Evolutionary conservation across 2,888 invertebrate genomes (phyloP).

Genomic region (Acronicta leporina): DNA sequence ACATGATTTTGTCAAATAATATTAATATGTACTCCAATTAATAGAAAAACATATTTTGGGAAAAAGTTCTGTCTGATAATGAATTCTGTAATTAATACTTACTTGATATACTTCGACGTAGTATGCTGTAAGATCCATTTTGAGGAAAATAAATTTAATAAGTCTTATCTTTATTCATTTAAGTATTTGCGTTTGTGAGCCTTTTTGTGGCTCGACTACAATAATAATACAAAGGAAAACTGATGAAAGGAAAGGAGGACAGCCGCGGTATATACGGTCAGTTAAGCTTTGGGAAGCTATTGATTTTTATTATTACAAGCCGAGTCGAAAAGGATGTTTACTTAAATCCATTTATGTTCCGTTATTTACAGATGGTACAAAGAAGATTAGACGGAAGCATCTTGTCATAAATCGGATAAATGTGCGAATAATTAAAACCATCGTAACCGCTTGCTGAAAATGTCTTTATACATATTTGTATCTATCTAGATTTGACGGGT

Average conservation of each 20-base stretch:
- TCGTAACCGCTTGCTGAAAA: slow-evolving; percentile 12
- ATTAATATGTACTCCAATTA: too few relatives aligned
- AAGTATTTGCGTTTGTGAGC: slow-evolving; percentile 45
- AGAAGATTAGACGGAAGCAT: slow-evolving; percentile 24
- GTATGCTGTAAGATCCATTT: slow-evolving; percentile 23
- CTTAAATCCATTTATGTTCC: slow-evolving; percentile 19
- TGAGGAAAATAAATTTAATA: slow-evolving; percentile 35
- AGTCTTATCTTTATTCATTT: slow-evolving; percentile 48
- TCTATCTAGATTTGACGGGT: too few relatives aligned
- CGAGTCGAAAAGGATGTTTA: slow-evolving; percentile 35
- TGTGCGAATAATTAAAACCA: slow-evolving; percentile 26
- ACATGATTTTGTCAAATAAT: too few relatives aligned
- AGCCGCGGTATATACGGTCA: slow-evolving; percentile 62
- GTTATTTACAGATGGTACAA: slow-evolving; percentile 21
- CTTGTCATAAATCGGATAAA: slow-evolving; percentile 10
- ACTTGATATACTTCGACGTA: not conserved
- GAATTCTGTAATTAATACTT: too few relatives aligned
- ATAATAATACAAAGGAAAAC: slow-evolving; percentile 64
- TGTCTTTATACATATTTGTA: slow-evolving; percentile 22
- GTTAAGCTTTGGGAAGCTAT: slow-evolving; percentile 66
- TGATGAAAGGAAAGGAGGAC: slow-evolving; percentile 60
- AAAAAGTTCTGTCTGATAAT: too few relatives aligned
- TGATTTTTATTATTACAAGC: slow-evolving; percentile 59
- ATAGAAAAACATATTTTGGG: too few relatives aligned
- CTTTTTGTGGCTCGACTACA: slow-evolving; percentile 58